Evolutionary conservation across 92 coral and sea anemone genomes (phyloP).

Genomic region (Phenganax stokvisi): DNA sequence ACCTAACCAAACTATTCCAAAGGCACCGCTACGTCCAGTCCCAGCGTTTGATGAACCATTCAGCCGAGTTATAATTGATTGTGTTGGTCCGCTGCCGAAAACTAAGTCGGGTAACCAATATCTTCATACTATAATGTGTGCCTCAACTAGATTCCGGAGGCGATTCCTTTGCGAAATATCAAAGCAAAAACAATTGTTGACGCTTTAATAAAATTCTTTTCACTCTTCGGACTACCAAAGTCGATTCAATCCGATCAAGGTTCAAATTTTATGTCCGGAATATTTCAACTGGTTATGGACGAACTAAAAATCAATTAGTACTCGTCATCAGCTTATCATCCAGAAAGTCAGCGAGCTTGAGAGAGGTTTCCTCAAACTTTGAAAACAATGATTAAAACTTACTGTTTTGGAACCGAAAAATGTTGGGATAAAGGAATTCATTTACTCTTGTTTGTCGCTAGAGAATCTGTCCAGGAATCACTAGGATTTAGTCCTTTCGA

Average conservation of each 20-base stretch:
- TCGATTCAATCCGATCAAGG: slow-evolving; percentile 64
- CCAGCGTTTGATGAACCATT: slow-evolving; percentile 56
- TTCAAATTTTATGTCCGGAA: slow-evolving; percentile 57
- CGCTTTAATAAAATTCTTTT: slow-evolving; percentile 50
- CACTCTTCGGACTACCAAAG: slow-evolving; percentile 52
- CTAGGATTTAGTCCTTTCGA: slow-evolving; percentile 58
- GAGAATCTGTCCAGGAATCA: slow-evolving; percentile 54
- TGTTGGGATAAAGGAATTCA: slow-evolving; percentile 53
- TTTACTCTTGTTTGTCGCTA: slow-evolving; percentile 40
- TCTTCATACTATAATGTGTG: slow-evolving; percentile 51
- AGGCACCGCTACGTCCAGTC: slow-evolving; percentile 53
- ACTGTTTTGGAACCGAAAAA: slow-evolving; percentile 39
- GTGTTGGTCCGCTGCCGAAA: slow-evolving; percentile 54
- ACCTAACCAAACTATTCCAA: slow-evolving; percentile 48
- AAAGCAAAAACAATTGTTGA: slow-evolving; percentile 49
- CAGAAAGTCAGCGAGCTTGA: slow-evolving; percentile 50
- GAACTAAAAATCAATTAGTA: slow-evolving; percentile 47
- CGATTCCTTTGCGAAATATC: slow-evolving; percentile 51
- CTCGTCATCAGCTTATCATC: slow-evolving; percentile 55
- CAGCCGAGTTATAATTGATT: slow-evolving; percentile 46
- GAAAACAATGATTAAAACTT: slow-evolving; percentile 45
- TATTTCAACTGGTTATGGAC: slow-evolving; percentile 66
- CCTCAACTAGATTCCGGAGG: slow-evolving; percentile 45
- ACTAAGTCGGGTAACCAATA: slow-evolving; percentile 54
- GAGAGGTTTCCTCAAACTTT: slow-evolving; percentile 48